Percentiles rank a stretch among this genome's conserved stretches.
phyloP scores from a whole-genome alignment of 2,113 vertebrate genomes.

The Labeo catla region DNA sequence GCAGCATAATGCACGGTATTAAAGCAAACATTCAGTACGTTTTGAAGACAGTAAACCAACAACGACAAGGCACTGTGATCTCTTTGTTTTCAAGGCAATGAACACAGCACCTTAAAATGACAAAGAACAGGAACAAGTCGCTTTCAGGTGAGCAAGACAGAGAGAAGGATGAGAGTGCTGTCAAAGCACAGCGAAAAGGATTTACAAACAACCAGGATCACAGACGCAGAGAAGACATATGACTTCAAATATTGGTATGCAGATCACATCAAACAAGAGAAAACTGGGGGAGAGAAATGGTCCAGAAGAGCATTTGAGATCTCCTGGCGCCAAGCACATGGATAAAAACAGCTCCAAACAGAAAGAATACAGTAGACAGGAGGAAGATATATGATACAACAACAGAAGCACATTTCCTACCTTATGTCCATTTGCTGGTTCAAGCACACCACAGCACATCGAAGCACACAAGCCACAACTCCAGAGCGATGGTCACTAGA shows the following conservation, averaged over 20 bases:
- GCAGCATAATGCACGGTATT: not conserved
- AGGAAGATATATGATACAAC: slow-evolving; percentile 23
- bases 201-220: slow-evolving; percentile 45
- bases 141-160: slow-evolving; percentile 32
- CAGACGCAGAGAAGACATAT: slow-evolving; percentile 24
- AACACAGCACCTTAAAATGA: slow-evolving; percentile 4
- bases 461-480: slow-evolving; percentile 44
- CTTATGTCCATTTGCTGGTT: slow-evolving; percentile 39
- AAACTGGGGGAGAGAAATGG: slow-evolving; percentile 11
- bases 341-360: slow-evolving; percentile 34
- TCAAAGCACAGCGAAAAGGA: slow-evolving; percentile 39
- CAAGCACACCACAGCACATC: slow-evolving; percentile 46
- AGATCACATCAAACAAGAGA: slow-evolving; percentile 33
- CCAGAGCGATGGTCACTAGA: slow-evolving; percentile 37
- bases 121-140: slow-evolving; percentile 11
- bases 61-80: not conserved
- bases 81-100: not conserved
- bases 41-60: slow-evolving; percentile 6
- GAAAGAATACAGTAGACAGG: slow-evolving; percentile 14
- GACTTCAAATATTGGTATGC: slow-evolving; percentile 46
- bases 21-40: slow-evolving; percentile 15
- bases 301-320: not conserved
- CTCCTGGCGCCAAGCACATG: slow-evolving; percentile 22
- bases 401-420: slow-evolving; percentile 43
- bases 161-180: slow-evolving; percentile 13